Percentiles rank a stretch among this genome's conserved stretches.
Evolutionary conservation across 2,797 vertebrate genomes (phyloP).

Genomic region (Danio jaintianensis): DNA sequence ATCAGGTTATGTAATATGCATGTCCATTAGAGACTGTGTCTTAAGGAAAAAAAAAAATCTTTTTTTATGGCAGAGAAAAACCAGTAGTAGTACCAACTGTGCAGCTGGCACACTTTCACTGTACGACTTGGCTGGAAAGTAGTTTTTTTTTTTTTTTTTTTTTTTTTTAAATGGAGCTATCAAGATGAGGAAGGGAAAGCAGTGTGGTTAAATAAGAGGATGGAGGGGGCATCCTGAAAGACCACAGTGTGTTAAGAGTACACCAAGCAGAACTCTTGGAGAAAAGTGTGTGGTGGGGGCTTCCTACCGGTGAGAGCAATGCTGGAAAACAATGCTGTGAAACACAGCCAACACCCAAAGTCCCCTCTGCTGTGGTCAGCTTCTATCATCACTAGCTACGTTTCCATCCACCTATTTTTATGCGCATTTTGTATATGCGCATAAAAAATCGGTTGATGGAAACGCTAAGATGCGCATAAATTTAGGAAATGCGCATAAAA

Average conservation of each 20-base stretch:
- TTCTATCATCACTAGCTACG: slow-evolving; percentile 54
- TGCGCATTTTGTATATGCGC: too few relatives aligned
- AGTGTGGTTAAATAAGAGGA: slow-evolving; percentile 24
- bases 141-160: too few relatives aligned
- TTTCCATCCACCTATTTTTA: too few relatives aligned
- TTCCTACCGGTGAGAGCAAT: slow-evolving; percentile 58
- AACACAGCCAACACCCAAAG: slow-evolving; percentile 60
- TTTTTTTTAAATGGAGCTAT: slow-evolving; percentile 18
- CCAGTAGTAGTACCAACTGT: slow-evolving; percentile 34
- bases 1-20: too few relatives aligned
- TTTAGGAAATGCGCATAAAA: too few relatives aligned
- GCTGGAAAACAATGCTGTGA: slow-evolving; percentile 62
- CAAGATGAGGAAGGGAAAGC: slow-evolving; percentile 24
- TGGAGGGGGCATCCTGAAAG: slow-evolving; percentile 55
- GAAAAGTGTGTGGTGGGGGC: slow-evolving; percentile 42
- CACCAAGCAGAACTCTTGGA: slow-evolving; percentile 40
- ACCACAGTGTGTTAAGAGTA: slow-evolving; percentile 25
- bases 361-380: slow-evolving; percentile 22
- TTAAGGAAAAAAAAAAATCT: background rate
- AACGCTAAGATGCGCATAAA: too few relatives aligned
- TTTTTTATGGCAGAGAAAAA: slow-evolving; percentile 41
- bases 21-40: background rate
- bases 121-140: slow-evolving; percentile 38
- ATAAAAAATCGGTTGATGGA: too few relatives aligned
- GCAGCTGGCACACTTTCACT: background rate